These are phyloP conservation scores for Phacellophora camtschatica DNA, from an alignment of 30 jellyfish, hydroid and myxozoan species.

Conservation along the genomic window DNA sequence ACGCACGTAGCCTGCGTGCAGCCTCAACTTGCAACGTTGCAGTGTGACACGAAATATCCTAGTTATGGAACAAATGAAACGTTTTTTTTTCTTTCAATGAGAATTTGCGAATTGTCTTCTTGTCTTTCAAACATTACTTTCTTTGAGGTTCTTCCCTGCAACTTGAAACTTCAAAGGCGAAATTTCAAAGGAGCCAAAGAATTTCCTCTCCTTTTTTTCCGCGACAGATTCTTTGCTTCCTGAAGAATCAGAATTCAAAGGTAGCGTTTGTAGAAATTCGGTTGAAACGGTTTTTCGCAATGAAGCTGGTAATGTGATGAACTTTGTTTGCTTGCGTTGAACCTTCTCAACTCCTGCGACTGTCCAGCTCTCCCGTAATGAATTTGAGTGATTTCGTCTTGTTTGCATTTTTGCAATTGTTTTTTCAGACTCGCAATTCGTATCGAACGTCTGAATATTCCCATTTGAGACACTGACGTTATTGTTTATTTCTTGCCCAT, in stretches of 20 bases:
- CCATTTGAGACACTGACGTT: no score
- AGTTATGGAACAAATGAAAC: no score
- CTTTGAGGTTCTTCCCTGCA: slow-evolving; percentile 18
- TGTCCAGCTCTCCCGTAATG: neutral
- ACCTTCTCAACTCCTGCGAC: slow-evolving; percentile 22
- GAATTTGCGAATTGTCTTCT: no score
- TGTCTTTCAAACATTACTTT: slow-evolving; percentile 39
- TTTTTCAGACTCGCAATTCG: neutral
- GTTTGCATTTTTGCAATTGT: neutral
- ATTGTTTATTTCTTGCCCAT: no score
- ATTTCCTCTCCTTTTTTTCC: neutral
- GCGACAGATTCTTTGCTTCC: neutral
- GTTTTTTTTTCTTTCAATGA: no score
- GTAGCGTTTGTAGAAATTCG: neutral
- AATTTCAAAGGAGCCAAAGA: neutral
- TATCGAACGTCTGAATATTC: no score
- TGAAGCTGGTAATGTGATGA: slow-evolving; percentile 34
- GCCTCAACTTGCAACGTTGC: no score
- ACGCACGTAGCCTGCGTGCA: no score
- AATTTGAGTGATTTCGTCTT: neutral
- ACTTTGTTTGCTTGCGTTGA: slow-evolving; percentile 41
- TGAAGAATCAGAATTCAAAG: neutral
- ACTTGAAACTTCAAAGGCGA: slow-evolving; percentile 34
- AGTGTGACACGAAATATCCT: no score
- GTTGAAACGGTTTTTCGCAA: slow-evolving; percentile 44